These are phyloP conservation scores for Leucophenga varia DNA, from an alignment of 1,140 invertebrate genomes.

Conservation along the genomic window DNA sequence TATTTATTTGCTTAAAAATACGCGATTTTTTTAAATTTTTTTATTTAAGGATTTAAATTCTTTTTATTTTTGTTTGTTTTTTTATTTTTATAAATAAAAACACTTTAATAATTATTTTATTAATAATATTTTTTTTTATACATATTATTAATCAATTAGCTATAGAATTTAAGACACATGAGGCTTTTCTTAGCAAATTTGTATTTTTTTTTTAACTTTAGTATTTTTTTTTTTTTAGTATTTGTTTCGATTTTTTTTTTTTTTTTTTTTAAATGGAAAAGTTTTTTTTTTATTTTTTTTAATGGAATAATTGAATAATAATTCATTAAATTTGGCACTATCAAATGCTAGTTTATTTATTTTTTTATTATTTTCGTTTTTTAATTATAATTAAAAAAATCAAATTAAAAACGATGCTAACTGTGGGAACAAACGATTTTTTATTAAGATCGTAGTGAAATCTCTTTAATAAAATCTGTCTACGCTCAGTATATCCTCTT, in stretches of 20 bases:
- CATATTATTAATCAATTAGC: slow-evolving; percentile 35
- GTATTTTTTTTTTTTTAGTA: slow-evolving; percentile 13
- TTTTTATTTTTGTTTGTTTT: slow-evolving; percentile 1
- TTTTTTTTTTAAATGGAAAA: slow-evolving; percentile 29
- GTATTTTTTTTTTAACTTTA: slow-evolving; percentile 31
- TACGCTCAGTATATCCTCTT: slow-evolving; percentile 46
- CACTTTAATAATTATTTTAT: slow-evolving; percentile 7
- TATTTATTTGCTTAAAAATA: slow-evolving; percentile 16
- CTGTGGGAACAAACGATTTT: background rate
- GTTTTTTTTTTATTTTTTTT: slow-evolving; percentile 4
- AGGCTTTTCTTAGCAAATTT: slow-evolving; percentile 55
- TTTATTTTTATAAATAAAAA: background rate
- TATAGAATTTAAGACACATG: slow-evolving; percentile 55
- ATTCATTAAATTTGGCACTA: slow-evolving; percentile 36
- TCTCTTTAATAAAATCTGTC: slow-evolving; percentile 55
- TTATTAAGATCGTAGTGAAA: slow-evolving; percentile 37
- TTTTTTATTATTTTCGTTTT: slow-evolving; percentile 2
- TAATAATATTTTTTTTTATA: slow-evolving; percentile 5
- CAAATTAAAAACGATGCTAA: background rate
- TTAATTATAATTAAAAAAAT: slow-evolving; percentile 2
- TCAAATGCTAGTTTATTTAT: slow-evolving; percentile 13
- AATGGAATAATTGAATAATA: too few relatives aligned
- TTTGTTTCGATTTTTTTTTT: slow-evolving; percentile 12
- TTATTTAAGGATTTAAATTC: slow-evolving; percentile 4
- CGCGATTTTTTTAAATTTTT: slow-evolving; percentile 13